Evolutionary conservation across 2,888 invertebrate species (phyloP).

Genomic region (Anaspis maculata): DNA sequence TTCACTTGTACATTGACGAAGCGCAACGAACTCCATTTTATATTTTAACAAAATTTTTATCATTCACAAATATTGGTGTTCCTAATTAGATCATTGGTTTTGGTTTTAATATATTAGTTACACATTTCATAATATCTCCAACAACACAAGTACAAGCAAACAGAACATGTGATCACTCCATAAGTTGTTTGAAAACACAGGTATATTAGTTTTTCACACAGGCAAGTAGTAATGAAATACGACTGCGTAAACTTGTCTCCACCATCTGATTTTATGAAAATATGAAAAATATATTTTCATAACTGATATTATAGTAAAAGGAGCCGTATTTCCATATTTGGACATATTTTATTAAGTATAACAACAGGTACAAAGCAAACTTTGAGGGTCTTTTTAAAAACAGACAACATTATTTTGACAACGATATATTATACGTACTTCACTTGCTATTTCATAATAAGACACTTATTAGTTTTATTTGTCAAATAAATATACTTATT

Average conservation of each 20-base stretch:
- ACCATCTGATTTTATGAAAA: too few relatives aligned
- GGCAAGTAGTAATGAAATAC: too few relatives aligned
- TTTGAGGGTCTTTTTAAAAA: constrained; percentile 16
- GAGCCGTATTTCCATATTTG: constrained; percentile 10
- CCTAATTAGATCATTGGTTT: constrained; percentile 17
- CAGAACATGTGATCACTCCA: constrained; percentile 12
- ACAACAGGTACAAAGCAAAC: constrained; percentile 9
- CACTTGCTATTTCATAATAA: constrained; percentile 24
- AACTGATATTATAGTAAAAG: not conserved
- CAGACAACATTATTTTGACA: constrained; percentile 20
- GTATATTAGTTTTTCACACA: too few relatives aligned
- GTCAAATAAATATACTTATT: constrained; percentile 21
- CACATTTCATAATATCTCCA: constrained; percentile 3
- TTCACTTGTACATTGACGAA: constrained; percentile 18
- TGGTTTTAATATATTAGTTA: constrained; percentile 10
- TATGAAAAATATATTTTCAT: too few relatives aligned
- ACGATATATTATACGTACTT: constrained; percentile 14
- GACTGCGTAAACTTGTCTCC: too few relatives aligned
- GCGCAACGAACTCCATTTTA: constrained; percentile 16
- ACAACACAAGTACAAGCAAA: constrained; percentile 17
- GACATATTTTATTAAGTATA: too few relatives aligned
- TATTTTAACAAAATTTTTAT: constrained; percentile 15
- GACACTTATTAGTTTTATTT: constrained; percentile 28
- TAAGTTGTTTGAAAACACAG: constrained; percentile 5
- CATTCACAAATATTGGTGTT: constrained; percentile 18